Evolutionary conservation across 2,113 vertebrate genomes (phyloP), one percentile per base, ranked within the genome.

Genomic region (Glareola pratincola): DNA sequence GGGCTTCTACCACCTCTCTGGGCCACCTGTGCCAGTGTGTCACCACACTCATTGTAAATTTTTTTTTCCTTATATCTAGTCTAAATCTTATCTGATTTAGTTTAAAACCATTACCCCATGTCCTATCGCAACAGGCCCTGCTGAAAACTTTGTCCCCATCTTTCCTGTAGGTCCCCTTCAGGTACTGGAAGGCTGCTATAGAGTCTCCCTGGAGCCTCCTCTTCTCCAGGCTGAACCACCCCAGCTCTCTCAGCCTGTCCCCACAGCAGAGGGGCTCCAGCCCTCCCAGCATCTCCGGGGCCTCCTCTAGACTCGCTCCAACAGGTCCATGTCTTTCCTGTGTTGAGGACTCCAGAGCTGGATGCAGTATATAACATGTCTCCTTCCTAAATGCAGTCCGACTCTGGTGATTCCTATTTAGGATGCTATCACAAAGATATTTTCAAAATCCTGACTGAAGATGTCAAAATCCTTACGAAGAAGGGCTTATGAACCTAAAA

Each of bases 381-480:
- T 71, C 74, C 41, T 41, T 9, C 51, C 36, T 0, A 27, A 37
- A 24, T 0, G 1, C 43, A 34, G 1, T 8, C 56, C 47, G 41
- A 19, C 27, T 18, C 36, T 3, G 14, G 14, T 16, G 69, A 60
- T 43, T 72, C 18, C 59, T 41, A 8, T 5, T 68, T 7, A 68
- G 83, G 34, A 73, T 16, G 5, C 18, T 4, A 29, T 3, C 32
- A 6, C 24, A 16, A 68, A 82, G 34, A 12, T 7, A 23, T 18
- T 62, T 50, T 41, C 57, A 67, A 72, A 88, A 32, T 69, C 67
- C 45, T 66, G 36, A 39, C 34, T 18, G 39, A 57, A 48, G 16
- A 6, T 0, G 5, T 23, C 59, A 48, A 53, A 87, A 87, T 41
- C 36, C 6, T 68, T 3, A 41, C 22, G 53, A 80, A 75, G 17